Evolutionary conservation across 2,113 vertebrate genomes (phyloP).

Genomic region (Telmatochromis sp.): DNA sequence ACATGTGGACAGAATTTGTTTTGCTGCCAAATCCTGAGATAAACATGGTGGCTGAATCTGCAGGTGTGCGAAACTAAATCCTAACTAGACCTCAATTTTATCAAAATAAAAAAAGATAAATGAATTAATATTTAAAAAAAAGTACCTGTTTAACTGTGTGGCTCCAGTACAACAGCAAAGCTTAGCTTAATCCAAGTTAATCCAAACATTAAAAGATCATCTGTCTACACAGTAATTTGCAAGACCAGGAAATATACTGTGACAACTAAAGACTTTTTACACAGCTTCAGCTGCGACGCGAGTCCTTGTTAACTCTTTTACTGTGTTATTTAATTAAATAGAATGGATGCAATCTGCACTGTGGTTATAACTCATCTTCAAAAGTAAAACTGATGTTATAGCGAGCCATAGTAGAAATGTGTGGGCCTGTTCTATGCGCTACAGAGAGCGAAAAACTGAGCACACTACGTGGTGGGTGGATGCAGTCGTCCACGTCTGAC

Average conservation of each 20-base stretch:
- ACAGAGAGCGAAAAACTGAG: not conserved
- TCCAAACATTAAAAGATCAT: not conserved
- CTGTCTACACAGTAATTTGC: not conserved
- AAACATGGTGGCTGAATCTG: not conserved
- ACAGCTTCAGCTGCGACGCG: not conserved
- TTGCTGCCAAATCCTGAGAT: not conserved
- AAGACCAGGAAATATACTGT: not conserved
- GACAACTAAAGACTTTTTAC: not conserved
- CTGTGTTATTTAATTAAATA: not conserved
- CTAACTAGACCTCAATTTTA: not conserved
- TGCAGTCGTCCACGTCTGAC: not conserved
- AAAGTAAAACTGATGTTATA: not conserved
- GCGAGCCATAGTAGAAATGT: not conserved
- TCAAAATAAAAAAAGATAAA: not conserved
- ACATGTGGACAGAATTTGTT: not conserved
- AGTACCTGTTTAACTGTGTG: not conserved
- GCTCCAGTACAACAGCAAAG: not conserved
- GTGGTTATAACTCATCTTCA: not conserved
- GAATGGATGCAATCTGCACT: not conserved
- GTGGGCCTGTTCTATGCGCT: not conserved
- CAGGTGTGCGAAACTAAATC: not conserved
- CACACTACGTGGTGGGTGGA: not conserved
- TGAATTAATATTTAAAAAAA: not conserved
- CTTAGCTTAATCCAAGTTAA: not conserved
- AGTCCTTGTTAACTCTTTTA: rapidly evolving